These are phyloP conservation scores for Diplazon laetatorius DNA, from an alignment of 2,888 invertebrate genomes.

Conservation along the genomic window DNA sequence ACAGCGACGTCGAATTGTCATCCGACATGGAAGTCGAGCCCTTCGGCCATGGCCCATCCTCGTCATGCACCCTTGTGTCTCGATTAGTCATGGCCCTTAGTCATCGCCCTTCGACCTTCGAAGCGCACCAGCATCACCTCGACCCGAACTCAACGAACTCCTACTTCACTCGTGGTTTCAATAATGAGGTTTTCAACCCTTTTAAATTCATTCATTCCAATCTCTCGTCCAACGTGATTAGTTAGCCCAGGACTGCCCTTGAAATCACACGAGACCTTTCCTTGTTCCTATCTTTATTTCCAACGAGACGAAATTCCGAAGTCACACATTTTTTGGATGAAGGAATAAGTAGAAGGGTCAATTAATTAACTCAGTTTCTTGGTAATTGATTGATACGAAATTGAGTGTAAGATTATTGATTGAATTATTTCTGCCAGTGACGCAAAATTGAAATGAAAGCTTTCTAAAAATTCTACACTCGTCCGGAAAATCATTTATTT, in stretches of 20 bases:
- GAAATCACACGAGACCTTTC: slow-evolving; percentile 38
- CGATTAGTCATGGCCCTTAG: too few relatives aligned
- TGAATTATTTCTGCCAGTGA: too few relatives aligned
- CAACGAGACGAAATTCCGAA: slow-evolving; percentile 34
- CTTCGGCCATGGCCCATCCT: slow-evolving; percentile 4
- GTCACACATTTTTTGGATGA: slow-evolving; percentile 22
- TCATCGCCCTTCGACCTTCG: slow-evolving; percentile 3
- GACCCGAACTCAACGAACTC: slow-evolving; percentile 27
- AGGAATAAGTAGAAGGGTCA: not conserved
- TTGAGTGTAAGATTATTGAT: too few relatives aligned
- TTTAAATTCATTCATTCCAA: slow-evolving; percentile 13
- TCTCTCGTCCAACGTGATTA: slow-evolving; percentile 9
- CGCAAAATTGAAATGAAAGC: not conserved
- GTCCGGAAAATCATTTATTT: slow-evolving; percentile 29
- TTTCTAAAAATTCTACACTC: slow-evolving; percentile 43
- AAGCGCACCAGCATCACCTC: slow-evolving; percentile 24
- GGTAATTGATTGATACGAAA: too few relatives aligned
- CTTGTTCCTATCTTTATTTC: slow-evolving; percentile 40
- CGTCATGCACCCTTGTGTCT: not conserved
- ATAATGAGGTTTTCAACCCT: slow-evolving; percentile 29
- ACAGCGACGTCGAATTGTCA: not conserved
- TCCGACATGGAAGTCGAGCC: not conserved
- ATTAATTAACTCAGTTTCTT: too few relatives aligned
- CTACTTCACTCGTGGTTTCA: slow-evolving; percentile 16
- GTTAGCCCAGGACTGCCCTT: not conserved